Evolutionary conservation across 2,113 vertebrate genomes (phyloP).

Genomic region (Corvus cornix): DNA sequence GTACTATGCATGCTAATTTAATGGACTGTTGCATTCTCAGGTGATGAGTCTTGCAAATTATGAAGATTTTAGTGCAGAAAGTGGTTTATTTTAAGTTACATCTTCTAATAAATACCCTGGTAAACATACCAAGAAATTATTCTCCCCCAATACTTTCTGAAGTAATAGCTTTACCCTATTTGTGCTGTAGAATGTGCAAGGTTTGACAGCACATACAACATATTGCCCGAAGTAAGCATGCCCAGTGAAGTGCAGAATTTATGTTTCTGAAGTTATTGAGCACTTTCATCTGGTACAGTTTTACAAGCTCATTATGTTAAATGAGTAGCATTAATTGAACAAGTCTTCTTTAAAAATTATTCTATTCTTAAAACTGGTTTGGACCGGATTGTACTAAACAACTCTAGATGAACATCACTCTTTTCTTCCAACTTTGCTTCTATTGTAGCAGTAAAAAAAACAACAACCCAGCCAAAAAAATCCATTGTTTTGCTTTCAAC

Average conservation of each 20-base stretch:
- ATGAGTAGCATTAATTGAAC: neutral
- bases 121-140: neutral
- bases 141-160: neutral
- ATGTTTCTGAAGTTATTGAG: neutral
- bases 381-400: neutral
- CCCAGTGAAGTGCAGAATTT: neutral
- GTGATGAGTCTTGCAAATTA: neutral
- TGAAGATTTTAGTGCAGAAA: neutral
- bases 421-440: neutral
- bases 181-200: neutral
- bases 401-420: neutral
- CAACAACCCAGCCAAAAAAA: neutral
- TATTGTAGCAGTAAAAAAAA: neutral
- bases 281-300: neutral
- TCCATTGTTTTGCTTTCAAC: neutral
- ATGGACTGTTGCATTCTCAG: neutral
- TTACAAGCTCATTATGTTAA: neutral
- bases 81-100: neutral
- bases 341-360: neutral
- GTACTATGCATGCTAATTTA: neutral
- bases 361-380: neutral
- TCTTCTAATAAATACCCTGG: neutral
- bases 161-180: neutral
- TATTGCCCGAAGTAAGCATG: neutral
- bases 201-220: neutral